Evolutionary conservation across 2,113 vertebrate genomes (phyloP), one percentile per base, ranked within the genome.

Genomic region (Ailuropoda melanoleuca): DNA sequence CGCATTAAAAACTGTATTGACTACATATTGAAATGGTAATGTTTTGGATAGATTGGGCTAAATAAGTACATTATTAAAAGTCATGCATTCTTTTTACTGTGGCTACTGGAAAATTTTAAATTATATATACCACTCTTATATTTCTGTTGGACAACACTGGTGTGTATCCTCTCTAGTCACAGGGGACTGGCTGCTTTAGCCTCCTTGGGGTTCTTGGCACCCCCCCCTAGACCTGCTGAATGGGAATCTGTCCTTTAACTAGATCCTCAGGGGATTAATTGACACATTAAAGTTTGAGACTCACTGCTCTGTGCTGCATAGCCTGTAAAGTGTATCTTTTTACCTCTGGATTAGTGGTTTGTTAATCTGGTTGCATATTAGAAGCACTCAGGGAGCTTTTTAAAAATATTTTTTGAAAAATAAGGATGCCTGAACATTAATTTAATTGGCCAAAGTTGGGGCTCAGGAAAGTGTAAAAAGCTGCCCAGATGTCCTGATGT

Each of bases 31-130:
- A 88, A 90, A 70, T 50, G n/a, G 34, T 18, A 77, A 37, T 60
- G 15, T 53, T 91, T 81, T 53, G 23, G 37, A 13, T 72, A 66
- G 87, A 88, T 75, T 48, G 50, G 48, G 66, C 56, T 95, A 88
- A 92, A n/a, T 39, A 58, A 66, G 31, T 88, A 84, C 19, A 58
- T 93, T 56, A 88, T 88, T 75, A 96, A 53, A 86, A 77, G 87
- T 72, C 37, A 84, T 86, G 55, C n/a, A 60, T 68, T 68, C 34
- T 60, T 89, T 93, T 83, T 64, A 89, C 75, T 50, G 37, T 37
- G 13, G 8, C n/a, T 21, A 37, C 56, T 81, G n/a, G 39, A 88
- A 55, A 43, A 66, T 31, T 68, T 78, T 12, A 62, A 68, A 83
- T 82, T 37, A 26, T 48, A 8, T n/a, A 2, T 87, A 34, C 6